These are phyloP conservation scores for Ciconia stormi DNA, from an alignment of 2,113 vertebrate genomes.

Conservation along the genomic window DNA sequence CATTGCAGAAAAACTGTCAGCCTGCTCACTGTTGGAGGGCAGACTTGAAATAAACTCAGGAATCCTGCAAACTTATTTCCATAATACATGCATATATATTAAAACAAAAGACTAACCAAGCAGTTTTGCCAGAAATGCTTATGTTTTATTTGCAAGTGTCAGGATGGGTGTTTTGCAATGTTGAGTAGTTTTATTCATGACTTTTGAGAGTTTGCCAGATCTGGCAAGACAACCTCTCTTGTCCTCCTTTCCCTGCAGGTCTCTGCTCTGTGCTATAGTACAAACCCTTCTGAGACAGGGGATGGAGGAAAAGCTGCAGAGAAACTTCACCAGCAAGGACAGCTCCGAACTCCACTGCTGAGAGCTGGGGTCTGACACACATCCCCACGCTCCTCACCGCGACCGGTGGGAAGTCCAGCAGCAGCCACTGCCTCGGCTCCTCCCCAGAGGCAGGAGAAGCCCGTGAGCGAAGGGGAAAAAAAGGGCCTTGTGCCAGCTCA, in stretches of 20 bases:
- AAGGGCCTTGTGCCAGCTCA: not conserved
- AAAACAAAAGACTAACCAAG: not conserved
- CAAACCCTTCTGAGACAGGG: not conserved
- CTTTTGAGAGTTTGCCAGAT: not conserved
- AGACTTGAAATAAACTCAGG: not conserved
- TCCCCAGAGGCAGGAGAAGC: not conserved
- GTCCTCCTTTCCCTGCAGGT: not conserved
- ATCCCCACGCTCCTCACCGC: rapidly evolving
- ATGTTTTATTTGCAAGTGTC: not conserved
- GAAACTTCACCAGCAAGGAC: not conserved
- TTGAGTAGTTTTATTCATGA: not conserved
- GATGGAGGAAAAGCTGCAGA: not conserved
- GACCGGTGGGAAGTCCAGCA: not conserved
- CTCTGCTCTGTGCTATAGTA: not conserved
- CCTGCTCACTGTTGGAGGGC: not conserved
- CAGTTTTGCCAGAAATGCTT: not conserved
- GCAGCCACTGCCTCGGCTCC: not conserved
- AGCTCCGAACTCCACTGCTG: rapidly evolving
- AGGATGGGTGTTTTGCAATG: not conserved
- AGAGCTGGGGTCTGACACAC: not conserved
- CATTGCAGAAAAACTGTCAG: not conserved
- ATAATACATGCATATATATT: not conserved
- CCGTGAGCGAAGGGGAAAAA: not conserved
- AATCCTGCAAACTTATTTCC: not conserved
- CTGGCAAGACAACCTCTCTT: not conserved